phyloP scores from a whole-genome alignment of 2,113 vertebrate genomes.

The Marcusenius ussheri region DNA sequence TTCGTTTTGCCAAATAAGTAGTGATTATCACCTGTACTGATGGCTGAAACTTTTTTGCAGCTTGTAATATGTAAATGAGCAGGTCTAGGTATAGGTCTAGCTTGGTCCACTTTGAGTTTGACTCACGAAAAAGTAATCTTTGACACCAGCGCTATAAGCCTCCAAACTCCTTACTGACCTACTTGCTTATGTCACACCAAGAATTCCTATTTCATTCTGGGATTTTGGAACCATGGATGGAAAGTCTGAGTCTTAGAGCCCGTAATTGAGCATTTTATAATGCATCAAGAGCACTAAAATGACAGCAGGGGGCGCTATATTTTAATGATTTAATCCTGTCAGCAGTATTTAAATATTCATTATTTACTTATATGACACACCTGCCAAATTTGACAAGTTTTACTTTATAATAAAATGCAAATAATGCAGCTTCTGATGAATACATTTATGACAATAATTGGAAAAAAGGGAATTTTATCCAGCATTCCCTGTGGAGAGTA shows the following conservation, averaged over 20 bases:
- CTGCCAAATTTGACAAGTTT: not conserved
- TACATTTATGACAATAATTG: not conserved
- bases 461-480: not conserved
- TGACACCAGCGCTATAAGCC: not conserved
- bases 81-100: not conserved
- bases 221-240: not conserved
- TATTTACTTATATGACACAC: not conserved
- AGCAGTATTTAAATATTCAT: conserved; percentile 1
- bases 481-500: not conserved
- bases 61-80: not conserved
- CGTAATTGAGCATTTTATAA: not conserved
- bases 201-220: not conserved
- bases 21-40: not conserved
- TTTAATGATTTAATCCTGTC: conserved; percentile 5
- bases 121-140: not conserved
- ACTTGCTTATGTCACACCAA: not conserved
- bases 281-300: not conserved
- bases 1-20: not conserved
- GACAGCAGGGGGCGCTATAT: not conserved
- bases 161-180: not conserved
- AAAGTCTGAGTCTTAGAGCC: not conserved
- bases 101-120: not conserved
- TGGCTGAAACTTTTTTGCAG: not conserved
- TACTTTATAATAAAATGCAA: not conserved
- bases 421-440: not conserved